Evolutionary conservation across 1,140 invertebrate species (phyloP), one percentile per base, ranked within the genome.

Genomic region (Drosophila tsacasi): DNA sequence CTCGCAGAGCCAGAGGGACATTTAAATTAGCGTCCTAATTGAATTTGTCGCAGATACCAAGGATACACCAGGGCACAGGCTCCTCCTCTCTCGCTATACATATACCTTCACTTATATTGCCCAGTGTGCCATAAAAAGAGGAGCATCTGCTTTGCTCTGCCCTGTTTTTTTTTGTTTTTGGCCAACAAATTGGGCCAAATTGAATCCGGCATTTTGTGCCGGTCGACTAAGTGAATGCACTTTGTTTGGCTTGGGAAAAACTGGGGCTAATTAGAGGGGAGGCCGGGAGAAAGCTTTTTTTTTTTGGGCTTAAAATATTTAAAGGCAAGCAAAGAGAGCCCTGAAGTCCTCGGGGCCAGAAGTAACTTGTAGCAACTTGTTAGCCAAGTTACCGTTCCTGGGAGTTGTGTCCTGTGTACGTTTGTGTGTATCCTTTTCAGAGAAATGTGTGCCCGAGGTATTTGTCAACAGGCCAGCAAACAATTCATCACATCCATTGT

Each of bases 261-360:
- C 67, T 73, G 66, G 2, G 58, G 23, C 71, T 73, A 73, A 73
- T 73, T 73, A 73, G 55, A 57, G 19, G n/a, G 55, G 17, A 30
- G 59, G 40, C 19, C 57, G 49, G 75, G 25, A 21, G 44, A 58
- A 66, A 76, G 63, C 62, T 76, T 78, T 77, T 49, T 58, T n/a
- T n/a, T n/a, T n/a, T n/a, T n/a, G n/a, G 74, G 25, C 54, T 57
- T 71, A 39, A 79, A 79, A 79, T 79, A 79, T 79, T 79, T 78
- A 79, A 71, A 77, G 32, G 35, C 44, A 44, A 44, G 40, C 42
- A 54, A 50, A 27, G 21, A 57, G 35, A 13, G 52, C 64, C 64
- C 68, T 60, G 9, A 23, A 17, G 58, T 67, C 60, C 60, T 65
- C 12, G 65, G 65, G 52, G 32, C 37, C 30, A 37, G 27, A n/a